Conservation (phyloP, 2,797 vertebrate species). For the Falco columbarius region DNA sequence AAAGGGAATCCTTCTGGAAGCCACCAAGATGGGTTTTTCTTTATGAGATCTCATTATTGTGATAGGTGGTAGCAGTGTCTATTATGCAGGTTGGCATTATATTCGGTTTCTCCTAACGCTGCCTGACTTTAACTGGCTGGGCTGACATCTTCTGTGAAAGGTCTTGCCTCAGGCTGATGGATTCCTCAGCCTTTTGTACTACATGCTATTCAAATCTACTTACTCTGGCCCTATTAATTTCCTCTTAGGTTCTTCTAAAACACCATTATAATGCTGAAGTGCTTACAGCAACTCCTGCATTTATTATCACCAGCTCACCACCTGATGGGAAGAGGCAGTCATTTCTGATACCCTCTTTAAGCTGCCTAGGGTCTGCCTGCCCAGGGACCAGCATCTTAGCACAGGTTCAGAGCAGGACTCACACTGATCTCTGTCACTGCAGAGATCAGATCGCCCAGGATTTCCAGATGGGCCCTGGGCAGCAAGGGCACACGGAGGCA, state of each 20-base stretch:
- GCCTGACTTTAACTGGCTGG: conserved; percentile 25
- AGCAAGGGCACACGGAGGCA: background rate
- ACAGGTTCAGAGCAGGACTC: background rate
- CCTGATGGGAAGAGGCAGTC: background rate
- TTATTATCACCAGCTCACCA: background rate
- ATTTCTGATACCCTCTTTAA: background rate
- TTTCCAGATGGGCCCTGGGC: background rate
- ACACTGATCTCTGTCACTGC: background rate
- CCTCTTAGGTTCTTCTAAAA: background rate
- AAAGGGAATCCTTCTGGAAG: conserved; percentile 44
- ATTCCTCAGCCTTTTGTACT: conserved; percentile 34
- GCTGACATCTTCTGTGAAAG: conserved; percentile 42
- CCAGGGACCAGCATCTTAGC: background rate
- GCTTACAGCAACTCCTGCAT: background rate
- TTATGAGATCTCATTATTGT: conserved; percentile 28
- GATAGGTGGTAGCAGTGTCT: conserved; percentile 34
- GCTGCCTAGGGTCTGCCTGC: background rate
- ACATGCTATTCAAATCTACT: background rate
- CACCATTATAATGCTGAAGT: background rate
- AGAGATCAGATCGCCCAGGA: background rate
- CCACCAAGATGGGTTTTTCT: background rate
- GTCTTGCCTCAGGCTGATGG: conserved; percentile 13
- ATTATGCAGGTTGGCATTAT: background rate
- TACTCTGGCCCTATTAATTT: conserved; percentile 21
- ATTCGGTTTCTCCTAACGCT: background rate